Conservation (phyloP, 2,888 invertebrate genomes). For the Conus canariensis region DNA sequence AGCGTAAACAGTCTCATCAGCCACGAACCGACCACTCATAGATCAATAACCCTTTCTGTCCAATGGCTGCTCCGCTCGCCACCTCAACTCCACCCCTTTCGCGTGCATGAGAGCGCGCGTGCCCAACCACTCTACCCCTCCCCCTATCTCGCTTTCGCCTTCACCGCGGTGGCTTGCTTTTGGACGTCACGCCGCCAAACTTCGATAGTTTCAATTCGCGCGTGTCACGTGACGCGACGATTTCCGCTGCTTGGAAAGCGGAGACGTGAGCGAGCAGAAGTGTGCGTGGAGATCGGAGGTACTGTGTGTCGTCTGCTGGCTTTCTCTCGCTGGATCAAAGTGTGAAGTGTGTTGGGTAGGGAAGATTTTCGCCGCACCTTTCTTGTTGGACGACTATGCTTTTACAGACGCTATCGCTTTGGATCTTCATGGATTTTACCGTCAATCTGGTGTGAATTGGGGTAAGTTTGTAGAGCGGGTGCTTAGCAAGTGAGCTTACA, state of each 20-base stretch:
- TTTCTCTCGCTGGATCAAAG: background rate
- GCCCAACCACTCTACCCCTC: conserved; percentile 4
- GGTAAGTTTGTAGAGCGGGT: background rate
- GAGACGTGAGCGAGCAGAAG: conserved; percentile 9
- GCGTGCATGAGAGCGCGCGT: conserved; percentile 17
- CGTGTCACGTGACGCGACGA: conserved; percentile 14
- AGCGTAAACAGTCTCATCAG: background rate
- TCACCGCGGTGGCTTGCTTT: background rate
- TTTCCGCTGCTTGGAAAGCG: background rate
- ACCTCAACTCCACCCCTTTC: conserved; percentile 19
- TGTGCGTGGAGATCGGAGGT: background rate
- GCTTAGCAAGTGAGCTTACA: too few species aligned
- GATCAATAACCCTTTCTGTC: background rate
- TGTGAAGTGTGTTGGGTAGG: background rate
- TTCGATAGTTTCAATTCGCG: conserved; percentile 22
- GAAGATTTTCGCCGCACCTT: background rate
- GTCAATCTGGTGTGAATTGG: background rate
- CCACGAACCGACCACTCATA: background rate
- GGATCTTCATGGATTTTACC: background rate
- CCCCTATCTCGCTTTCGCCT: background rate
- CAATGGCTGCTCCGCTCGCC: conserved; percentile 2
- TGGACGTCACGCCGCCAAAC: conserved; percentile 5
- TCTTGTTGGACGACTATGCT: background rate
- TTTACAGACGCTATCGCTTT: background rate
- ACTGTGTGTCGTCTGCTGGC: background rate